Evolutionary conservation across 2,888 invertebrate species (phyloP), one percentile per base, ranked within the genome.

Genomic region (Drosophila recens): DNA sequence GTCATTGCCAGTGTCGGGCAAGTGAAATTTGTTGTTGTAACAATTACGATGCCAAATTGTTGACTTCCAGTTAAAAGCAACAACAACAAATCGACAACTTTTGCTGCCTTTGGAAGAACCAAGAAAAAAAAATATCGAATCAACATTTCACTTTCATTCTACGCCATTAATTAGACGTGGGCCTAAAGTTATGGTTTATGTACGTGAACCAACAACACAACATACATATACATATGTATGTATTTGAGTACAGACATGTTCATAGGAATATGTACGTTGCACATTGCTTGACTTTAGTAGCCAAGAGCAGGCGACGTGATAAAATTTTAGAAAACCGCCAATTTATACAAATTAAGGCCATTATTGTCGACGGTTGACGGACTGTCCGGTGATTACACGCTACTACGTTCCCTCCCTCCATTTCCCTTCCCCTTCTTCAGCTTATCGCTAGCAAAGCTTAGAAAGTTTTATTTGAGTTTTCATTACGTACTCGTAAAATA

Each of bases 301-400:
- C 67, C 53, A 49, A 66, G 49, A 52, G 67, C 73, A 70, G 85
- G 81, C 82, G 79, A 87, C 87, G 90, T 87, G 89, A 90, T 83
- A 70, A 86, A 90, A 87, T 90, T 90, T 86, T 90, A 80, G 86
- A 88, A 87, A 87, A 85, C 80, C 75, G 76, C 73, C 74, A 89
- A 87, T 78, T 87, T 89, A 71, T 67, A 74, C 63, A 89, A 80
- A 87, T 89, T 89, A 87, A 84, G 64, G 67, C 75, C 87, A 81
- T 84, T 85, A 75, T 72, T 61, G 67, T 72, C 70, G 27, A 27
- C 27, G 69, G 58, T 74, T 65, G 64, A 59, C 57, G 38, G 45
- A 62, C 61, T 74, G 61, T 64, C 54, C 56, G 62, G 33, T 59
- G 72, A 75, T 85, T 76, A 72, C 68, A 81, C 59, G 66, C 46